Evolutionary conservation across 2,888 invertebrate genomes (phyloP), one percentile per base, ranked within the genome.

Genomic region (Drosophila kuntzei): DNA sequence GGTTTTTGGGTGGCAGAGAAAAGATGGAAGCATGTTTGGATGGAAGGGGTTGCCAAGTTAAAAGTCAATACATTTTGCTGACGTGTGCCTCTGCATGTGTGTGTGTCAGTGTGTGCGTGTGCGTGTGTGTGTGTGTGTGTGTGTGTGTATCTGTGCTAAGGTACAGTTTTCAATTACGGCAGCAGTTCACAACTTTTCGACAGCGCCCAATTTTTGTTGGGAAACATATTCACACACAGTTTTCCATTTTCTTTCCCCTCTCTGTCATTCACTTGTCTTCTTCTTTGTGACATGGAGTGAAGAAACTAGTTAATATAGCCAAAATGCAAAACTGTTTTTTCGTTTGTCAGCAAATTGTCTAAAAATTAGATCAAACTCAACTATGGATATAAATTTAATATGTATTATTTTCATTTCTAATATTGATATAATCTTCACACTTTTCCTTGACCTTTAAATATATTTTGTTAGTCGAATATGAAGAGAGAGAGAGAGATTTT

Each of bases 151-250:
- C 61, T 76, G 47, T 74, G 49, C 41, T 55, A 29, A 84, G 85
- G 81, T 87, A 81, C 81, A 87, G 81, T 81, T 81, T 87, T 87
- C 81, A 81, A 85, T 81, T 87, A 84, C 85, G 80, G 47, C 76
- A 76, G 73, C 80, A 67, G 86, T 63, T 86, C 73, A 58, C 76
- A 78, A 75, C 85, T 79, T 87, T 87, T 87, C 34, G 87, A 87
- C 85, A 71, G 78, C 55, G 55, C 57, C 69, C 75, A 63, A 78
- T 65, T 47, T 62, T 58, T 60, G 57, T 43, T 57, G 49, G 72
- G 5, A 55, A 71, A 27, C 51, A 65, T 65, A 60, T 71, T 51
- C 43, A 12, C 59, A 51, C 34, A 36, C 37, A 27, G n/a, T 50
- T 58, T 55, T 57, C 11, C n/a, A 14, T 41, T 51, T 44, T 32